phyloP scores from a whole-genome alignment of 1,140 invertebrate species.

The Euglossa dilemma region DNA sequence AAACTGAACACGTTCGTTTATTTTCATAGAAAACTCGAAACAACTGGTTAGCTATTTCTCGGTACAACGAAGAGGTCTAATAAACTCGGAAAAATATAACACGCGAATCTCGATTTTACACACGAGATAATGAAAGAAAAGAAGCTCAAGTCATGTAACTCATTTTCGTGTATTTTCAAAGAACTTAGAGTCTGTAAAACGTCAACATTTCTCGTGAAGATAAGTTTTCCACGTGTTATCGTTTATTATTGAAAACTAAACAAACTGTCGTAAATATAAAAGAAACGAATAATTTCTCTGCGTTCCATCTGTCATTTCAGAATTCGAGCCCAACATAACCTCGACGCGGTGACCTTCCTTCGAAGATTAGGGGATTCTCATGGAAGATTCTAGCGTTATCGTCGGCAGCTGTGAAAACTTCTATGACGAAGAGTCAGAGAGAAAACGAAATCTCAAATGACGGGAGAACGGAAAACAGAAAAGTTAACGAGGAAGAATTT shows the following conservation, averaged over 20 bases:
- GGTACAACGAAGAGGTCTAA: no score
- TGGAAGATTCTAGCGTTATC: no score
- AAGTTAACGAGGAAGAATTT: conserved; percentile 7
- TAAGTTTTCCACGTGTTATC: neutral
- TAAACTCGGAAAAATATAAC: no score
- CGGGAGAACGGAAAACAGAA: neutral
- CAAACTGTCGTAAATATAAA: neutral
- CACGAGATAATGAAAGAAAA: no score
- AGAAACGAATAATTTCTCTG: neutral
- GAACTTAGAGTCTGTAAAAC: neutral
- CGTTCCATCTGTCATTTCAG: neutral
- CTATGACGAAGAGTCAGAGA: neutral
- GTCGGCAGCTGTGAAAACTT: no score
- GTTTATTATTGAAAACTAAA: neutral
- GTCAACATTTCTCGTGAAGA: neutral
- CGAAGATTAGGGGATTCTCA: neutral
- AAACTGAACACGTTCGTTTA: no score
- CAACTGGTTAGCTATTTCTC: no score
- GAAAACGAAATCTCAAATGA: neutral
- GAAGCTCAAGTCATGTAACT: neutral
- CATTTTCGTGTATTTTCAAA: neutral
- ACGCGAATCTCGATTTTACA: no score
- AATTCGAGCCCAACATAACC: no score
- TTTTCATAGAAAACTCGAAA: no score
- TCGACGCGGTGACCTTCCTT: neutral